phyloP scores from a whole-genome alignment of 2,797 vertebrate species.

The Serranus cabrilla region DNA sequence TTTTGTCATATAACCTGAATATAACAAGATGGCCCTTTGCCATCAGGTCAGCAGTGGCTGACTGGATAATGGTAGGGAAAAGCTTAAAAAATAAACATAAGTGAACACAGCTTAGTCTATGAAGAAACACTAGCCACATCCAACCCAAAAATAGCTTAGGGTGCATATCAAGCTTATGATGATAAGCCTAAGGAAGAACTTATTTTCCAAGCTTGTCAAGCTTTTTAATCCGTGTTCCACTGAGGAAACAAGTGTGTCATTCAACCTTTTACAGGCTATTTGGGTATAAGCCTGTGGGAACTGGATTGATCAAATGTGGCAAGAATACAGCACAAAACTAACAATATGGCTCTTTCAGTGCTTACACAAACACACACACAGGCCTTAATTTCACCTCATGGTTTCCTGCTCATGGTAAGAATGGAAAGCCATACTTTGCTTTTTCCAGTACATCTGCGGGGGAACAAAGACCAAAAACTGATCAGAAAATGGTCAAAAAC shows the following conservation, averaged over 20 bases:
- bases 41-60: background rate
- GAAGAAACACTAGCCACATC: constrained; percentile 26
- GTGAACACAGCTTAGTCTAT: constrained; percentile 27
- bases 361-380: constrained; percentile 13
- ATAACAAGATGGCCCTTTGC: background rate
- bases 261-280: constrained; percentile 34
- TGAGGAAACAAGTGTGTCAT: constrained; percentile 40
- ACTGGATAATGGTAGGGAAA: constrained; percentile 3
- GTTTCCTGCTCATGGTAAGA: constrained; percentile 86
- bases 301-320: constrained; percentile 26
- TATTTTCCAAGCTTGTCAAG: constrained; percentile 24
- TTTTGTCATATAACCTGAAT: background rate
- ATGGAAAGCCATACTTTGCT: constrained; percentile 83
- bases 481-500: constrained; percentile 17
- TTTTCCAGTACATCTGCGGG: constrained; percentile 89
- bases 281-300: constrained; percentile 27
- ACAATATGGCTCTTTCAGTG: constrained; percentile 37
- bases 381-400: constrained; percentile 86
- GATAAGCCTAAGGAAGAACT: constrained; percentile 31
- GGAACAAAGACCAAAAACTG: constrained; percentile 43
- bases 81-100: constrained; percentile 12
- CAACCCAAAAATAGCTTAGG: constrained; percentile 21
- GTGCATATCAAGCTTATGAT: constrained; percentile 27
- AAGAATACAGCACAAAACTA: background rate
- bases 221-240: constrained; percentile 38